phyloP scores from a whole-genome alignment of 2,797 vertebrate species.

The Peromyscus aztecus region DNA sequence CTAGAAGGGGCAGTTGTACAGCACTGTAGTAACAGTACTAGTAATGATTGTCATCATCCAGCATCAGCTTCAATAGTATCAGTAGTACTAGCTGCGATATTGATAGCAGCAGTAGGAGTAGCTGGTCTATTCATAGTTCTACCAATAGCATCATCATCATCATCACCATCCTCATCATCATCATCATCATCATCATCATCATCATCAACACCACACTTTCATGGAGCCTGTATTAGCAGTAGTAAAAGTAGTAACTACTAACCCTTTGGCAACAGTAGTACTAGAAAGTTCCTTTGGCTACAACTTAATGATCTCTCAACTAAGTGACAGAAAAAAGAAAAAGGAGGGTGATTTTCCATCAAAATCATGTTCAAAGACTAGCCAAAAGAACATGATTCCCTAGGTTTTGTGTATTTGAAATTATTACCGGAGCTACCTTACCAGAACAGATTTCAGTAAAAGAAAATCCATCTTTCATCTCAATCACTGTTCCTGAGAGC shows the following conservation, averaged over 20 bases:
- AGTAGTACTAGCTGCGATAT: neutral
- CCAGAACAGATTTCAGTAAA: neutral
- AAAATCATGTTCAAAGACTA: neutral
- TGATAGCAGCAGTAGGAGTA: neutral
- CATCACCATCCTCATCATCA: no score
- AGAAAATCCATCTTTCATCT: neutral
- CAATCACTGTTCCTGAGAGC: neutral
- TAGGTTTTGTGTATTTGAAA: neutral
- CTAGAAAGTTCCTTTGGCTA: neutral
- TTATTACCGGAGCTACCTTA: neutral
- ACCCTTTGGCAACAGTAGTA: neutral
- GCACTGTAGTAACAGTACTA: neutral
- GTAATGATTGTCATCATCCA: no score
- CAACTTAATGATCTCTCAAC: neutral
- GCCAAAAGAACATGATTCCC: neutral
- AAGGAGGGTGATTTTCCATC: rapidly evolving
- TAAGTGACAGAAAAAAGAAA: neutral
- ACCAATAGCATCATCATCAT: neutral
- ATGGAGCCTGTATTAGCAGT: neutral
- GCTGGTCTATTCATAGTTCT: neutral
- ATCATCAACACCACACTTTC: no score
- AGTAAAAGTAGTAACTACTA: neutral
- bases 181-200: no score
- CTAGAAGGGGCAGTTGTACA: neutral
- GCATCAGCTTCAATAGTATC: neutral